phyloP scores from a whole-genome alignment of 2,888 invertebrate species.

The Drosophila recens region DNA sequence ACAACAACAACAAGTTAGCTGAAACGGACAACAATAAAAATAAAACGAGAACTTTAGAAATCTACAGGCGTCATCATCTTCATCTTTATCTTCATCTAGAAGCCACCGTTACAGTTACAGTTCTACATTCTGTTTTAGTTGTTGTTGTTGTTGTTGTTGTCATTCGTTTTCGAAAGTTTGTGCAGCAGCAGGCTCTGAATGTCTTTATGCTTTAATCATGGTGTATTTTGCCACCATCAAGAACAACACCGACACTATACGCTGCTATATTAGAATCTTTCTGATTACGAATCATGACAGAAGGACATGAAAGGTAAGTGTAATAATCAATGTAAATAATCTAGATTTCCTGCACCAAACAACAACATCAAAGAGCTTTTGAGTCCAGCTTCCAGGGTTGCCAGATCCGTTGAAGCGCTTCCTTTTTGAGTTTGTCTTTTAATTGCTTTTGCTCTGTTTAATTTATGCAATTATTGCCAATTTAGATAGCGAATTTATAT shows the following conservation, averaged over 20 bases:
- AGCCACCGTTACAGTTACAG: conserved; percentile 24
- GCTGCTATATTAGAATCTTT: conserved; percentile 93
- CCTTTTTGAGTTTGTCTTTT: conserved; percentile 1
- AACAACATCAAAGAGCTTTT: conserved; percentile 2
- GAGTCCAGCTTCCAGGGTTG: conserved; percentile 27
- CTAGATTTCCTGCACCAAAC: not conserved
- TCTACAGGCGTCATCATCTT: conserved; percentile 9
- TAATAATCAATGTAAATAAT: not conserved
- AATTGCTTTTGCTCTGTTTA: conserved; percentile 41
- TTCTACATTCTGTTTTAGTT: conserved; percentile 19
- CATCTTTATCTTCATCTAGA: conserved; percentile 4
- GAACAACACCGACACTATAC: conserved; percentile 87
- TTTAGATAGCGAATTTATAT: conserved; percentile 52
- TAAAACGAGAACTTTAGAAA: conserved; percentile 23
- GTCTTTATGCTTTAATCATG: conserved; percentile 93
- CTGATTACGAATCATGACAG: conserved; percentile 95
- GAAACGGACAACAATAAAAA: conserved; percentile 20
- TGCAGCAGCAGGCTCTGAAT: conserved; percentile 85
- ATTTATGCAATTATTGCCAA: conserved; percentile 53
- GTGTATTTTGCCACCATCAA: conserved; percentile 89
- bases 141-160: conserved; percentile 53
- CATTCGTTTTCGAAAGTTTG: conserved; percentile 82
- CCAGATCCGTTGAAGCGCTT: conserved; percentile 29
- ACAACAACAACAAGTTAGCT: conserved; percentile 24
- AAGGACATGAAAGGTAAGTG: conserved; percentile 94